These are phyloP conservation scores for Aradophagus sp. DNA, from an alignment of 1,140 invertebrate genomes.

Conservation along the genomic window DNA sequence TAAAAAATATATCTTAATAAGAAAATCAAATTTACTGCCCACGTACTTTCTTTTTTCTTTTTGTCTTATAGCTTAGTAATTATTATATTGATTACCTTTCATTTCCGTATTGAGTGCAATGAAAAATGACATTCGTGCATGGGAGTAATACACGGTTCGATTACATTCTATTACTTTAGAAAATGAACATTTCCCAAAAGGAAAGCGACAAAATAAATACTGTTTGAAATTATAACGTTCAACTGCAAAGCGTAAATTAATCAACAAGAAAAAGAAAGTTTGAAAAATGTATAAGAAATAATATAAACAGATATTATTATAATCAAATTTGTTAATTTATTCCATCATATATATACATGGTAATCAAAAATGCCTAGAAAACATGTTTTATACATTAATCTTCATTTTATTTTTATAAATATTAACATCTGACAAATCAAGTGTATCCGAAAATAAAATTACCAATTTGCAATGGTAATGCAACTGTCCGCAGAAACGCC, in stretches of 20 bases:
- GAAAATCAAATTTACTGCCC: background rate
- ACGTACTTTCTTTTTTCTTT: too few species aligned
- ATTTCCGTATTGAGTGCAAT: too few species aligned
- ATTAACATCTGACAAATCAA: constrained; percentile 36
- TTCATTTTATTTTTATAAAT: constrained; percentile 37
- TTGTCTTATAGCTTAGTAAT: too few species aligned
- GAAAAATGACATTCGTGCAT: too few species aligned
- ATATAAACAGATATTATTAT: constrained; percentile 20
- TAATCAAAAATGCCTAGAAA: constrained; percentile 27
- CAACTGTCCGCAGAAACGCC: constrained; percentile 11
- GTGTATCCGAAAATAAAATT: constrained; percentile 27
- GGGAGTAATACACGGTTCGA: too few species aligned
- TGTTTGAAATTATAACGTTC: too few species aligned
- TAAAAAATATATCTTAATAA: constrained; percentile 23
- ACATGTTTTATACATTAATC: constrained; percentile 28
- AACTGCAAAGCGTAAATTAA: too few species aligned
- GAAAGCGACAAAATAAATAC: too few species aligned
- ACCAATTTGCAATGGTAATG: constrained; percentile 6
- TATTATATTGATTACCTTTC: too few species aligned
- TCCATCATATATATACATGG: constrained; percentile 34
- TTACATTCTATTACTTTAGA: too few species aligned
- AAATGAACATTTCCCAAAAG: too few species aligned
- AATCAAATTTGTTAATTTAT: constrained; percentile 37
- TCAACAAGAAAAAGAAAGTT: too few species aligned
- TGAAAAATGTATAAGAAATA: constrained; percentile 8